Evolutionary conservation across 2,888 invertebrate genomes (phyloP), one percentile per base, ranked within the genome.

Genomic region (Philereme transversata): DNA sequence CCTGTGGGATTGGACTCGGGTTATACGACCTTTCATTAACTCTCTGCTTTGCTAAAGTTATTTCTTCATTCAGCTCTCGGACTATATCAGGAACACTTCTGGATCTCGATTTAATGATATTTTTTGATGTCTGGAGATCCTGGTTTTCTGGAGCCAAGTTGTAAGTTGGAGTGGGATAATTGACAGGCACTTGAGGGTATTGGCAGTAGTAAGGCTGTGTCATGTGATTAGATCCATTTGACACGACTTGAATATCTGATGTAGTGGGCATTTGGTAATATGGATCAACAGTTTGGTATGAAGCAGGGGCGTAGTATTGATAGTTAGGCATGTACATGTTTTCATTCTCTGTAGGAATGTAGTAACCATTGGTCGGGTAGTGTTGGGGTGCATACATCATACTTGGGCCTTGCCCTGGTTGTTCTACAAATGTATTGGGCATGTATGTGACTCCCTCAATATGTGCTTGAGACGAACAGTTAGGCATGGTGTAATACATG

Each of bases 61-160:
- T 79, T 81, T 96, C 96, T 68, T 94, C 94, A 81, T 96, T 95
- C 65, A 97, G 87, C 73, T 96, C 96, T 76, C 94, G 94, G 22
- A 97, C 93, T 78, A 97, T 96, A 81, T 96, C 95, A 0, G 96
- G 96, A 46, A 97, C 96, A 83, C 95, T 95, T 71, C 93, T 90
- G 0, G 94, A 94, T 68, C 94, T 85, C 5, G 88, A 92, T 64
- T 91, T 93, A 2, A 84, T 76, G 8, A 78, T 78, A 57, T 75
- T 81, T 51, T 81, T 82, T 45, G 78, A 75, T 51, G 68, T 57
- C 22, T 69, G 70, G 52, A 72, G 69, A 54, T 72, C 77, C 9
- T 74, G 77, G 10, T 10, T 59, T 41, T 68, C 68, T 4, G 61
- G 56, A 4, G 64, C 67, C 34, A 63, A 64, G 51, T 69, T 74